phyloP scores from a whole-genome alignment of 2,797 vertebrate species.

The Toxotes lorentzi region DNA sequence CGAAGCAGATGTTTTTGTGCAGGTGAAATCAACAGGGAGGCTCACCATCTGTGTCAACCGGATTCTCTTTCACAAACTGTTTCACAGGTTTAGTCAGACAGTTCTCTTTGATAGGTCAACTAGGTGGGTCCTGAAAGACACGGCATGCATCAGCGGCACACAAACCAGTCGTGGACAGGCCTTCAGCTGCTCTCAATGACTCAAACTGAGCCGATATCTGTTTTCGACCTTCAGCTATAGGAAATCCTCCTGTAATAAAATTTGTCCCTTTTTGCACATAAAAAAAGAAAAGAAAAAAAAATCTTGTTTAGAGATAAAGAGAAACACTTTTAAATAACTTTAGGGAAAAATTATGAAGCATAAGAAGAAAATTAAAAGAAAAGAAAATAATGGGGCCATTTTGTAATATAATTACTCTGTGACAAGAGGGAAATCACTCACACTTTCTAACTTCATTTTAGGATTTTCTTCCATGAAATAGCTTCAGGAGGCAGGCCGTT shows the following conservation, averaged over 20 bases:
- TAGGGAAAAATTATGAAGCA: no score
- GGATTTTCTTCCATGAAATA: no score
- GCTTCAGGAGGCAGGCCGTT: no score
- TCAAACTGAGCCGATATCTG: background rate
- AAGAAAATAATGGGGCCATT: no score
- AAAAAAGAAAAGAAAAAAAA: no score
- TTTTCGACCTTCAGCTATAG: background rate
- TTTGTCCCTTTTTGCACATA: background rate
- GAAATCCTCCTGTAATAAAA: background rate
- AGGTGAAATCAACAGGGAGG: constrained; percentile 57
- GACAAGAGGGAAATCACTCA: no score
- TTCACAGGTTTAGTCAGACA: constrained; percentile 26
- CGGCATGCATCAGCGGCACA: background rate
- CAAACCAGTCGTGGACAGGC: background rate
- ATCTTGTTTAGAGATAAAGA: background rate
- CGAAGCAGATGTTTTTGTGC: constrained; percentile 64
- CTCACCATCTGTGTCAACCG: constrained; percentile 57
- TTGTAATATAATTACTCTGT: no score
- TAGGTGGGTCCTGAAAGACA: background rate
- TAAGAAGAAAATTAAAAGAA: background rate
- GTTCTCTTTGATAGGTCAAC: constrained; percentile 35
- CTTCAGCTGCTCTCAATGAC: background rate
- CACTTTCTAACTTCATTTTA: no score
- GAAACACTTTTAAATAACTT: no score
- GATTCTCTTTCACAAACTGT: constrained; percentile 29